These are phyloP conservation scores for Sipha maydis DNA, from an alignment of 2,888 invertebrate species.

Conservation along the genomic window DNA sequence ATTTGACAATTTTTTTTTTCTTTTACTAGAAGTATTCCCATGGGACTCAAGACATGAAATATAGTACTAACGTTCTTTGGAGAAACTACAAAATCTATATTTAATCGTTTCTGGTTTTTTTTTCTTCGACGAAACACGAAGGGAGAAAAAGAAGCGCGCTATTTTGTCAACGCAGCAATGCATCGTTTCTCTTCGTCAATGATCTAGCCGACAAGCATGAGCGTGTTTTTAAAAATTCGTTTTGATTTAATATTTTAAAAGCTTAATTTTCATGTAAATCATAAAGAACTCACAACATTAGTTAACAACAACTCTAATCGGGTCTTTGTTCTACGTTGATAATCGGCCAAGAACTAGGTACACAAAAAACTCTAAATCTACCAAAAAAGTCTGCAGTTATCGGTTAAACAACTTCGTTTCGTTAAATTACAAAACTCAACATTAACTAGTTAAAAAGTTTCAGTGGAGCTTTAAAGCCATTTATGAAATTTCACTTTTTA, in stretches of 20 bases:
- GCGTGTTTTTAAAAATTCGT: constrained; percentile 1
- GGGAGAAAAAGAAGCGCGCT: not conserved
- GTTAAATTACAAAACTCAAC: constrained; percentile 21
- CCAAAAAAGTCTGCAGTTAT: constrained; percentile 29
- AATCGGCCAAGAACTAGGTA: not conserved
- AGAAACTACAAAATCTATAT: constrained; percentile 50
- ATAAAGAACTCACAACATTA: not conserved
- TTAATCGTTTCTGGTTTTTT: constrained; percentile 37
- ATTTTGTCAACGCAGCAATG: not conserved
- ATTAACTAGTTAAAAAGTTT: constrained; percentile 45
- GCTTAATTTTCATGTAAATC: not conserved
- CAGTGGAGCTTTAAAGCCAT: constrained; percentile 2
- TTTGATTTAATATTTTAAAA: not conserved
- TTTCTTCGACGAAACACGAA: not conserved
- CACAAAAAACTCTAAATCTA: not conserved
- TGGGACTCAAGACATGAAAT: constrained; percentile 13
- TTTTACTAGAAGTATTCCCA: constrained; percentile 14
- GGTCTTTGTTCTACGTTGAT: not conserved
- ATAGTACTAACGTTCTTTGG: not conserved
- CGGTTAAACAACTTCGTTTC: constrained; percentile 9
- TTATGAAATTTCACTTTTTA: constrained; percentile 25
- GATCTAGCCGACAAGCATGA: not conserved
- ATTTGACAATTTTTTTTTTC: constrained; percentile 5
- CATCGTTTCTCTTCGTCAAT: not conserved
- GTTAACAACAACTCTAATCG: not conserved